A percentile compares a stretch with the other conserved stretches of the same genome.
Evolutionary conservation across 2,888 invertebrate species (phyloP).

Genomic region (Pharmacophagus antenor): DNA sequence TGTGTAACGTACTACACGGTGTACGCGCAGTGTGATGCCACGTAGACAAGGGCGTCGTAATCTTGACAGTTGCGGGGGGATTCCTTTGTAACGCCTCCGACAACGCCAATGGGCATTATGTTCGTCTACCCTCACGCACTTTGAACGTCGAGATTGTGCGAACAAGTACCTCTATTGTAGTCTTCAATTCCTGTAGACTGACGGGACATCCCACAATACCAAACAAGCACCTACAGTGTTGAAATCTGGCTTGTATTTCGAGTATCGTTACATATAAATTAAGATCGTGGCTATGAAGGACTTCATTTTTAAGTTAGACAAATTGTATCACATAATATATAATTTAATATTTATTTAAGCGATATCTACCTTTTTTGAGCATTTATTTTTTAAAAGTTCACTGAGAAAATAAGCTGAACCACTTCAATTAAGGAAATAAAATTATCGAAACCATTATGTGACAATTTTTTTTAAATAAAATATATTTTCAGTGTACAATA

Average conservation of each 20-base stretch:
- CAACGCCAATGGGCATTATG: constrained; percentile 20
- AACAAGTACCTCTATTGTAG: constrained; percentile 24
- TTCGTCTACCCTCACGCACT: constrained; percentile 20
- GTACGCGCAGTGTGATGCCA: constrained; percentile 2
- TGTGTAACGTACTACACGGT: background rate
- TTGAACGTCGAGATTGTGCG: constrained; percentile 23
- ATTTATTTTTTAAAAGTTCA: no score
- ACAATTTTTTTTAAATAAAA: no score
- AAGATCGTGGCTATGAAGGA: background rate
- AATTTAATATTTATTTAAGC: no score
- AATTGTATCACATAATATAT: background rate
- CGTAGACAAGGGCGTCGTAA: constrained; percentile 17
- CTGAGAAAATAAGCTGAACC: no score
- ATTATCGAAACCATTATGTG: no score
- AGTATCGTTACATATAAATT: background rate
- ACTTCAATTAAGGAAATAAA: no score
- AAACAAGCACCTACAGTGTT: constrained; percentile 11
- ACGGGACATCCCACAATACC: constrained; percentile 14
- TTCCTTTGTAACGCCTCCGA: constrained; percentile 16
- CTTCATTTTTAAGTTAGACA: background rate
- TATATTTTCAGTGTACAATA: no score
- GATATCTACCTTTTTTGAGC: no score
- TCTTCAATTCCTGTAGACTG: constrained; percentile 1
- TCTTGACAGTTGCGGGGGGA: constrained; percentile 17
- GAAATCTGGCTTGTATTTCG: constrained; percentile 9